A percentile compares a stretch with the other conserved stretches of the same genome.
These are phyloP conservation scores for Periparus ater DNA, from an alignment of 2,797 vertebrate genomes.

Conservation along the genomic window DNA sequence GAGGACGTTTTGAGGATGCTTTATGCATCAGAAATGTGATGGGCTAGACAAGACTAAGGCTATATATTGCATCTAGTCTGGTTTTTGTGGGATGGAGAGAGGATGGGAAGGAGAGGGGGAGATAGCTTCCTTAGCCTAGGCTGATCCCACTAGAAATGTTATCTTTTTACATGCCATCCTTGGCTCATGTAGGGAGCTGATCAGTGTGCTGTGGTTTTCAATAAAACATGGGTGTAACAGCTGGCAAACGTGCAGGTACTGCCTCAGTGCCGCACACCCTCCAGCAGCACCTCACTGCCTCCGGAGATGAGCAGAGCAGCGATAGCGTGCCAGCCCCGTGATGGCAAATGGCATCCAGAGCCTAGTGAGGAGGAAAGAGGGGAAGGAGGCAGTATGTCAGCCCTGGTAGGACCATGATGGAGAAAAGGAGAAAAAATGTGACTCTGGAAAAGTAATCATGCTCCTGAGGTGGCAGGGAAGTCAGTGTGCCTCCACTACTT, in stretches of 20 bases:
- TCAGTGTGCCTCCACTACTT: not conserved
- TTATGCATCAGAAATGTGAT: slow-evolving; percentile 19
- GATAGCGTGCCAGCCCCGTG: accelerated
- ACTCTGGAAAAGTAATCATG: not conserved
- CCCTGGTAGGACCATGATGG: not conserved
- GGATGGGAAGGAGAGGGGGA: not conserved
- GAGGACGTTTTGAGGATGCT: not conserved
- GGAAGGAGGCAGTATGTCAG: not conserved
- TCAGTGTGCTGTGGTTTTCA: not conserved
- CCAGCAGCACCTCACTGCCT: not conserved
- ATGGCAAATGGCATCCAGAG: not conserved
- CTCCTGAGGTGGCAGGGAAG: not conserved
- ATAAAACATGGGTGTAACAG: not conserved
- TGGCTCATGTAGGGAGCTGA: not conserved
- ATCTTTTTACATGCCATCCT: not conserved
- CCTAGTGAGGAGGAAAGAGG: not conserved
- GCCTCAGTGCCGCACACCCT: not conserved
- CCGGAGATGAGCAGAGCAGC: not conserved
- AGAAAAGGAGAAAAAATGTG: not conserved
- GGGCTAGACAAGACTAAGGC: not conserved
- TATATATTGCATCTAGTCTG: not conserved
- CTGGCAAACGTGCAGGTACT: not conserved
- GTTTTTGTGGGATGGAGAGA: not conserved
- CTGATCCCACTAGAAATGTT: not conserved
- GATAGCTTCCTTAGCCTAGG: not conserved